phyloP scores from a whole-genome alignment of 2,113 vertebrate genomes.

The Coregonus clupeaformis region DNA sequence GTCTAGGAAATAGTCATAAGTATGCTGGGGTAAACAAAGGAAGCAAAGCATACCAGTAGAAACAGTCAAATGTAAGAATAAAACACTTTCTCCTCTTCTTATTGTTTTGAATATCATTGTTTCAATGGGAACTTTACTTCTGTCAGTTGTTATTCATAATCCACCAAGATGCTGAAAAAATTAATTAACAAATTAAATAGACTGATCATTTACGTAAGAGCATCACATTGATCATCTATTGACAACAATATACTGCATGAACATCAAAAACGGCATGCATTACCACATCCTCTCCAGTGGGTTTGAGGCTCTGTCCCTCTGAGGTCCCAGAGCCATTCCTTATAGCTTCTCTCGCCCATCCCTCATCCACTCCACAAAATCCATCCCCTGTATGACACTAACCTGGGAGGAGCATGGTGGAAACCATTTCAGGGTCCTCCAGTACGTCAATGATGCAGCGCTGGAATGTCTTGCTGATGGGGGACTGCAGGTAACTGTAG shows the following conservation, averaged over 20 bases:
- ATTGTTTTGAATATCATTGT: background rate
- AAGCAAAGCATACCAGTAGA: constrained; percentile 38
- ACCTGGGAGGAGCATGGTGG: constrained; percentile 94
- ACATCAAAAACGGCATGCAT: background rate
- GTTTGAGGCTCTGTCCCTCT: too few relatives aligned
- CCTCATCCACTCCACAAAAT: constrained; percentile 24
- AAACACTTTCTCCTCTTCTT: constrained; percentile 22
- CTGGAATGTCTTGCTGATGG: constrained; percentile 88
- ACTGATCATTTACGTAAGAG: too few relatives aligned
- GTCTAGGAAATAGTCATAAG: constrained; percentile 35
- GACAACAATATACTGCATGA: background rate
- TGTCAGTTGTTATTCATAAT: constrained; percentile 90
- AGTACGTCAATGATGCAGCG: constrained; percentile 83
- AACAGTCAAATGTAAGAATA: constrained; percentile 13
- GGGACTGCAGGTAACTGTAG: constrained; percentile 86
- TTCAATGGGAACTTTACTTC: background rate
- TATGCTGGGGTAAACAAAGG: constrained; percentile 42
- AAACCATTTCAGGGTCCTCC: constrained; percentile 85
- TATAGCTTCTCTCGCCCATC: background rate
- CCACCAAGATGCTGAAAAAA: constrained; percentile 91
- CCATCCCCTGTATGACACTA: background rate
- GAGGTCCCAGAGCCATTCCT: background rate
- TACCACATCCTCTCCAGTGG: too few relatives aligned
- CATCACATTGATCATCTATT: background rate
- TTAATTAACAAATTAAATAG: constrained; percentile 27